Percentiles rank a stretch among this genome's conserved stretches.
Evolutionary conservation across 2,113 vertebrate species (phyloP).

Genomic region (Ploceus nigricollis): DNA sequence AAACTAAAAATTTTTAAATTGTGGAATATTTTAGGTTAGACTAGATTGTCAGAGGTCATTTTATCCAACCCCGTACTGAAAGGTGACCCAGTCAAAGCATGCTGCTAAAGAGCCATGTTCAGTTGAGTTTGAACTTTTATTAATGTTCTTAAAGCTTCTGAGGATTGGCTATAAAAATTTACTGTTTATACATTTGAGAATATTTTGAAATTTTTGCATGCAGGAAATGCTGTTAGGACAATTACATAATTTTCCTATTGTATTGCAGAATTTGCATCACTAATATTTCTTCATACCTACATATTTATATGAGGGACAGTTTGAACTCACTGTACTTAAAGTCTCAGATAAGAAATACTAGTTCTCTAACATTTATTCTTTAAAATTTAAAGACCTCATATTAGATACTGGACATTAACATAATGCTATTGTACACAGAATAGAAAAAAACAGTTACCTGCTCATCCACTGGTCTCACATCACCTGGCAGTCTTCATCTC

Average conservation of each 20-base stretch:
- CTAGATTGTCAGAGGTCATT: neutral
- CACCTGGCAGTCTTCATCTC: neutral
- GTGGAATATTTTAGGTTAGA: neutral
- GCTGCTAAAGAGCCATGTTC: neutral
- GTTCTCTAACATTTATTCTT: neutral
- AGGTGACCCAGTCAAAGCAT: neutral
- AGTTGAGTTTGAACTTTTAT: neutral
- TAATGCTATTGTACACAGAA: neutral
- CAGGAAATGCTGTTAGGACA: neutral
- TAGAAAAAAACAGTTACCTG: neutral
- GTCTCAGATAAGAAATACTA: neutral
- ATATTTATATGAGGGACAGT: neutral
- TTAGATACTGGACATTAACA: neutral
- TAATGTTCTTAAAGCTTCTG: neutral
- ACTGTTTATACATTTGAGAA: neutral
- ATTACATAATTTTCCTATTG: neutral
- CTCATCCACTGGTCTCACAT: neutral
- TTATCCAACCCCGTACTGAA: neutral
- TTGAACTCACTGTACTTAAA: neutral
- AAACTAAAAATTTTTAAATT: neutral
- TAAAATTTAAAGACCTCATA: neutral
- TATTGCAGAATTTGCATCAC: neutral
- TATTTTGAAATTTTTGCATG: neutral
- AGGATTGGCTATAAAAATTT: neutral
- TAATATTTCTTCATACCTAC: neutral